Percentiles rank a stretch among this genome's conserved stretches.
Evolutionary conservation across 1,140 invertebrate genomes (phyloP).

Genomic region (Euglossa dilemma): DNA sequence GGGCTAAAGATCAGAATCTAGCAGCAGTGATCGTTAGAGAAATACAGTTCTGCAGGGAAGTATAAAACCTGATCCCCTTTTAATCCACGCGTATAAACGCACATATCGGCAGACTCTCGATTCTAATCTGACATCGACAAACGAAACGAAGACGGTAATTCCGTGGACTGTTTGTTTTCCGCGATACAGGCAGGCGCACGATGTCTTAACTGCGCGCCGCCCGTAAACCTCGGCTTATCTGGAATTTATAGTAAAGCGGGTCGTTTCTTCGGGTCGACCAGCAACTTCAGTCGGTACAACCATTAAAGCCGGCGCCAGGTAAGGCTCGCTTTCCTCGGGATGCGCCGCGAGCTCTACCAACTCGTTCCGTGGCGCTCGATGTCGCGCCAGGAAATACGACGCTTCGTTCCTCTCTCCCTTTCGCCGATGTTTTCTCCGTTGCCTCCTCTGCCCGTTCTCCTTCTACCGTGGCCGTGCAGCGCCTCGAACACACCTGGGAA

Average conservation of each 20-base stretch:
- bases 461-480: not conserved
- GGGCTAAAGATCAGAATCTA: no score
- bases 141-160: conserved; percentile 59
- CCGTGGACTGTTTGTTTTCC: conserved; percentile 58
- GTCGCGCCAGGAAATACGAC: conserved; percentile 40
- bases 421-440: not conserved
- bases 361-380: not conserved
- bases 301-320: conserved; percentile 57
- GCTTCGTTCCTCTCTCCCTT: not conserved
- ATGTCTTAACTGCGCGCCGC: conserved; percentile 58
- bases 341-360: conserved; percentile 14
- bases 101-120: not conserved
- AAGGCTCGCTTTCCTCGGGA: conserved; percentile 52
- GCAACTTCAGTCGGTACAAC: conserved; percentile 60
- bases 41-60: no score
- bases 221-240: conserved; percentile 73
- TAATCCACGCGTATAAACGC: not conserved
- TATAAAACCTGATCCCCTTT: not conserved
- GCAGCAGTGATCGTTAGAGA: no score
- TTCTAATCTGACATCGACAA: conserved; percentile 55
- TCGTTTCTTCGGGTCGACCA: conserved; percentile 67
- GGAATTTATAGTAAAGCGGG: conserved; percentile 72
- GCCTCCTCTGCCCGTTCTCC: not conserved
- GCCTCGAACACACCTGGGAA: conserved; percentile 17
- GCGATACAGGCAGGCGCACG: conserved; percentile 25